phyloP scores from a whole-genome alignment of 2,113 vertebrate genomes.

The Boulengeromyrus knoepffleri region DNA sequence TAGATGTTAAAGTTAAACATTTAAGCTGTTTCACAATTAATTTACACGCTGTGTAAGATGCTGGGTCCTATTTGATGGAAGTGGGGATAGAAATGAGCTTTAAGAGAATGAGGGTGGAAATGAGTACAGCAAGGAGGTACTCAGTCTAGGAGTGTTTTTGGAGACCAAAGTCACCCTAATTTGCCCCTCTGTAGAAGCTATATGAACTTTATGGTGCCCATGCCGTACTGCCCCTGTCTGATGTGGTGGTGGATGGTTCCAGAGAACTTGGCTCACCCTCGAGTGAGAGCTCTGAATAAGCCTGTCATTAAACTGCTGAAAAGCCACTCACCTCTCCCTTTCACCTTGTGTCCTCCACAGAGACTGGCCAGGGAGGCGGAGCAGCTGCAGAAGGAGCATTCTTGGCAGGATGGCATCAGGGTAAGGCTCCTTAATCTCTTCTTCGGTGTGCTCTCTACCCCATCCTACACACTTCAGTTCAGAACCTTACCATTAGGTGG shows the following conservation, averaged over 20 bases:
- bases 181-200: background rate
- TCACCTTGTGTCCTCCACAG: slow-evolving; percentile 54
- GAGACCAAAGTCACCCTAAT: background rate
- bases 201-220: background rate
- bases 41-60: background rate
- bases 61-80: background rate
- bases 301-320: background rate
- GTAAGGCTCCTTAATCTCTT: slow-evolving; percentile 58
- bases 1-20: background rate
- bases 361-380: slow-evolving; percentile 83
- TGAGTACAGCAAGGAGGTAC: background rate
- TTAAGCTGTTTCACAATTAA: background rate
- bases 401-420: slow-evolving; percentile 90
- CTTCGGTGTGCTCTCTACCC: slow-evolving; percentile 21
- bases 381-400: slow-evolving; percentile 83
- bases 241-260: background rate
- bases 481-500: background rate
- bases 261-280: background rate
- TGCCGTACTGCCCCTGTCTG: background rate
- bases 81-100: background rate
- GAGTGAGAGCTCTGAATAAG: background rate
- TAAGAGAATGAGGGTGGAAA: background rate
- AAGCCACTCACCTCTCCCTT: slow-evolving; percentile 34
- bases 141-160: background rate
- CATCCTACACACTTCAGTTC: background rate